These are phyloP conservation scores for Zaprionus capensis DNA, from an alignment of 1,140 invertebrate genomes.

Conservation along the genomic window DNA sequence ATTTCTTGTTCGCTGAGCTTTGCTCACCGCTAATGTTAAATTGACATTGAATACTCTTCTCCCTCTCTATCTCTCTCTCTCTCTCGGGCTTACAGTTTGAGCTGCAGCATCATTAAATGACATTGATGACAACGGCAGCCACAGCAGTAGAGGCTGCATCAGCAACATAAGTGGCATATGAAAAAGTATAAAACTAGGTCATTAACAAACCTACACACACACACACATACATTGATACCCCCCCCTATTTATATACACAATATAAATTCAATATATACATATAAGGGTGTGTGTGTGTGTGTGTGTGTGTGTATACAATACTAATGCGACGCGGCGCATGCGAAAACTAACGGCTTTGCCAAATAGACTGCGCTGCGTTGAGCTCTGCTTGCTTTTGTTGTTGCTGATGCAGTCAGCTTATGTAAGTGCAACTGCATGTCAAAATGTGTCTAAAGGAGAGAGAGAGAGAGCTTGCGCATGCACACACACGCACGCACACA, in stretches of 20 bases:
- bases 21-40: conserved; percentile 12
- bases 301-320: conserved; percentile 3
- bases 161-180: conserved; percentile 41
- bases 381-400: conserved; percentile 1
- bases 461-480: neutral
- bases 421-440: conserved; percentile 46
- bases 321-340: conserved; percentile 43
- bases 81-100: conserved; percentile 4
- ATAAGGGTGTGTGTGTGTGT: neutral
- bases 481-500: neutral
- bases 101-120: conserved; percentile 40
- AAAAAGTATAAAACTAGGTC: conserved; percentile 43
- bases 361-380: conserved; percentile 26
- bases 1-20: conserved; percentile 32
- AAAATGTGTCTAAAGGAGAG: conserved; percentile 13
- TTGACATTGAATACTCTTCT: conserved; percentile 33
- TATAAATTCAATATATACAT: conserved; percentile 4
- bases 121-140: conserved; percentile 32
- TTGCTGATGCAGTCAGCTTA: conserved; percentile 34
- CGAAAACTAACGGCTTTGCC: conserved; percentile 45
- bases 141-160: conserved; percentile 29
- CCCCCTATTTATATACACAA: neutral
- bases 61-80: conserved; percentile 10
- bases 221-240: neutral
- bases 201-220: conserved; percentile 34